Percentiles rank a stretch among this genome's conserved stretches.
These are phyloP conservation scores for Apodemia hepburni DNA, from an alignment of 2,888 invertebrate genomes.

Conservation along the genomic window DNA sequence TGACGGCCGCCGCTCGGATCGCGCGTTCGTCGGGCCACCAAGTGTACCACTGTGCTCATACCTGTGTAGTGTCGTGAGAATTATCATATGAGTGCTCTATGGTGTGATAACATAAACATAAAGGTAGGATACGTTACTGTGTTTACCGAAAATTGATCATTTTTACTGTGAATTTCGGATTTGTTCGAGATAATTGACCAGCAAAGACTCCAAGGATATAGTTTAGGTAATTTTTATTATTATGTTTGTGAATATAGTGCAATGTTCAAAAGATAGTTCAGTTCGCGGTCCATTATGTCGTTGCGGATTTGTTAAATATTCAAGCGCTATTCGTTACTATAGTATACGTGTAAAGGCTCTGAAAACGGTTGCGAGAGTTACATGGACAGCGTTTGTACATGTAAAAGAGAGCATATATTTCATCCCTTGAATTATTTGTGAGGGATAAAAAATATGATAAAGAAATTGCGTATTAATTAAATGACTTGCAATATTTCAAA, in stretches of 20 bases:
- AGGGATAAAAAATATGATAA: no score
- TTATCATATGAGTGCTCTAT: slow-evolving; percentile 4
- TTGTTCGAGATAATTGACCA: slow-evolving; percentile 6
- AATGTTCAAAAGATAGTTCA: neutral
- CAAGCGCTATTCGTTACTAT: neutral
- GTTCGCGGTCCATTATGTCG: neutral
- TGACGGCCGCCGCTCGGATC: slow-evolving; percentile 10
- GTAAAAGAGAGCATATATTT: neutral
- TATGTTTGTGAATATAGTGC: neutral
- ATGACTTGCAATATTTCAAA: no score
- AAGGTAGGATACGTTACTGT: slow-evolving; percentile 4
- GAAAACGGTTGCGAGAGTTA: neutral
- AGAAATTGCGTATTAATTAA: neutral
- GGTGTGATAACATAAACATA: slow-evolving; percentile 1
- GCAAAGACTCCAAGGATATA: neutral
- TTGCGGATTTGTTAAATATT: neutral
- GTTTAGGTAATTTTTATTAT: slow-evolving; percentile 1
- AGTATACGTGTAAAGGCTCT: neutral
- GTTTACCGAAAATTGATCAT: neutral
- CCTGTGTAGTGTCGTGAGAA: slow-evolving; percentile 7
- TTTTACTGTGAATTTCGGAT: slow-evolving; percentile 1
- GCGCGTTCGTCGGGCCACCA: slow-evolving; percentile 2
- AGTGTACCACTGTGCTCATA: neutral
- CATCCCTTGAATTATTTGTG: neutral
- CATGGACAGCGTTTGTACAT: neutral